phyloP scores from a whole-genome alignment of 1,140 invertebrate genomes.

The Drosophila sturtevanti region DNA sequence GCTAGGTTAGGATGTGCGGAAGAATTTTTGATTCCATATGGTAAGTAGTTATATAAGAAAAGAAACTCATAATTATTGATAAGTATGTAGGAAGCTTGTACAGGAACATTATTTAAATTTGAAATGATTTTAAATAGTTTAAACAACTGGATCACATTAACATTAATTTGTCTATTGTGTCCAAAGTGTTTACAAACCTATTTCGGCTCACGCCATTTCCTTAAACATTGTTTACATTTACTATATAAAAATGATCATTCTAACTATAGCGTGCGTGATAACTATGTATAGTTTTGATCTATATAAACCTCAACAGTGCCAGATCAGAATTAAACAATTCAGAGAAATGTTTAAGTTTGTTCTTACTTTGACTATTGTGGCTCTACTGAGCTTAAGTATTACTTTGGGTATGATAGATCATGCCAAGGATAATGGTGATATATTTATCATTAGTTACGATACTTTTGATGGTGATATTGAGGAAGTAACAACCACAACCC shows the following conservation, averaged over 20 bases:
- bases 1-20: slow-evolving; percentile 44
- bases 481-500: slow-evolving; percentile 62
- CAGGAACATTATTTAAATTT: not conserved
- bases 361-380: slow-evolving; percentile 8
- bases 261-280: slow-evolving; percentile 45
- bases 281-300: slow-evolving; percentile 5
- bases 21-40: slow-evolving; percentile 56
- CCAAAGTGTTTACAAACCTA: slow-evolving; percentile 13
- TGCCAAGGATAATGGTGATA: slow-evolving; percentile 64
- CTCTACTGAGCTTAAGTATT: slow-evolving; percentile 9
- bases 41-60: slow-evolving; percentile 27
- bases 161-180: slow-evolving; percentile 25
- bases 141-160: slow-evolving; percentile 8
- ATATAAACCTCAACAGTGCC: slow-evolving; percentile 13
- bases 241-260: not conserved
- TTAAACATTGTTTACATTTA: slow-evolving; percentile 30
- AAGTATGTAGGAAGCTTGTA: not conserved
- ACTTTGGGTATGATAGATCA: slow-evolving; percentile 40
- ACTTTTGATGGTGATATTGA: slow-evolving; percentile 69
- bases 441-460: slow-evolving; percentile 68
- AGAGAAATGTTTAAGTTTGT: slow-evolving; percentile 36
- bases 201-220: slow-evolving; percentile 41
- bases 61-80: not conserved
- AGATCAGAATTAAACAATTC: not conserved
- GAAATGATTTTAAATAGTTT: slow-evolving; percentile 12